These are phyloP conservation scores for Amphipoea oculea DNA, from an alignment of 2,888 invertebrate species.

Conservation along the genomic window DNA sequence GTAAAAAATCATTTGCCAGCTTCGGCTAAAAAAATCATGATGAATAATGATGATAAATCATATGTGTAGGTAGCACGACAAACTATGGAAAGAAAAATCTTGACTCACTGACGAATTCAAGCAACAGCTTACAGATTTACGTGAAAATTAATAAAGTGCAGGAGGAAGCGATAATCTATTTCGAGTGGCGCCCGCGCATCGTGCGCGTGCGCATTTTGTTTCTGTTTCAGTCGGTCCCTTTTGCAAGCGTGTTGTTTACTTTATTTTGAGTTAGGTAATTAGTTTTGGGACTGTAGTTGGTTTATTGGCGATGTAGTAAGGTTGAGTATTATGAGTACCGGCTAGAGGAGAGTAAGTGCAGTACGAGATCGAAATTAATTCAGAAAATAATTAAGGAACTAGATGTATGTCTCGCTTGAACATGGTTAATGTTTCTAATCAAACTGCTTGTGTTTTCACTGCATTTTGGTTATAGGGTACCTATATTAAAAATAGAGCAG, in stretches of 20 bases:
- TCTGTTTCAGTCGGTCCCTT: conserved; percentile 49
- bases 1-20: not conserved
- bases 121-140: conserved; percentile 5
- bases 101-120: not conserved
- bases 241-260: conserved; percentile 16
- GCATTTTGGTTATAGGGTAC: not conserved
- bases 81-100: not conserved
- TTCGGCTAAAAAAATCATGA: not conserved
- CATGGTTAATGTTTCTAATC: not conserved
- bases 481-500: not conserved
- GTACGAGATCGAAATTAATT: not conserved
- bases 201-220: conserved; percentile 60
- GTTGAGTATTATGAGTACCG: not conserved
- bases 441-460: not conserved
- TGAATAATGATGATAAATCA: not conserved
- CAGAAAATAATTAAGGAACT: not conserved
- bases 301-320: not conserved
- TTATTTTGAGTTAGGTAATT: conserved; percentile 25
- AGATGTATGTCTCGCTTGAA: not conserved
- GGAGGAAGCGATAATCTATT: conserved; percentile 69
- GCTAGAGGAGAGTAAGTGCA: not conserved
- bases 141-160: conserved; percentile 36
- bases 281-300: not conserved
- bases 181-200: conserved; percentile 62
- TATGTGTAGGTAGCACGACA: not conserved